phyloP scores from a whole-genome alignment of 1,140 invertebrate genomes.

The Aphidius gifuensis region DNA sequence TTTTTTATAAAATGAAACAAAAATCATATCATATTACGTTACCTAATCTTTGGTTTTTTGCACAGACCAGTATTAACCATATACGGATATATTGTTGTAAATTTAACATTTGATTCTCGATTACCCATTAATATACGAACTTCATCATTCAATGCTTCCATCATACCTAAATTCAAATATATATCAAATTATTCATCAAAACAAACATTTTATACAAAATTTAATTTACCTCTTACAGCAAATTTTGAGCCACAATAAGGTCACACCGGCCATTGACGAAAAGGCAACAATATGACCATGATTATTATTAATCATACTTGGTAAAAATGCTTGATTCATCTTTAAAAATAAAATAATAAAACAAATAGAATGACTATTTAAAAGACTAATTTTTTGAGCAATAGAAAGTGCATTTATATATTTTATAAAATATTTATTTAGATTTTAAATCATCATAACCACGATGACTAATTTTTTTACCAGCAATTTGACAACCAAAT shows the following conservation, averaged over 20 bases:
- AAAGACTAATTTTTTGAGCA: no score
- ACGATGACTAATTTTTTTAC: slow-evolving; percentile 60
- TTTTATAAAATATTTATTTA: no score
- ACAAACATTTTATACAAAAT: not conserved
- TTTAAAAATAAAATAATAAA: slow-evolving; percentile 44
- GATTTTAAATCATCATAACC: slow-evolving; percentile 51
- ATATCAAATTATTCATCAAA: not conserved
- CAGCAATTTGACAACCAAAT: slow-evolving; percentile 62
- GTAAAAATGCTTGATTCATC: slow-evolving; percentile 76
- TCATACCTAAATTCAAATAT: slow-evolving; percentile 55
- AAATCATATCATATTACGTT: slow-evolving; percentile 17
- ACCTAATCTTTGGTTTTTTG: slow-evolving; percentile 71
- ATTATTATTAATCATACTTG: slow-evolving; percentile 74
- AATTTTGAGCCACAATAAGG: slow-evolving; percentile 84
- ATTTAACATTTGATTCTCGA: slow-evolving; percentile 60
- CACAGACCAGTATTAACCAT: slow-evolving; percentile 84
- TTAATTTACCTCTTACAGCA: slow-evolving; percentile 65
- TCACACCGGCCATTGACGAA: slow-evolving; percentile 76
- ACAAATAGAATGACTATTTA: slow-evolving; percentile 3
- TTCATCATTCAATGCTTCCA: slow-evolving; percentile 73
- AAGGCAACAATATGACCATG: slow-evolving; percentile 81
- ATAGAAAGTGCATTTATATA: no score
- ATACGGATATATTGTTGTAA: slow-evolving; percentile 79
- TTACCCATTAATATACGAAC: slow-evolving; percentile 44
- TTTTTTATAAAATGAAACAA: no score